These are phyloP conservation scores for Anguilla japonica DNA, from an alignment of 2,113 vertebrate species.

Conservation along the genomic window DNA sequence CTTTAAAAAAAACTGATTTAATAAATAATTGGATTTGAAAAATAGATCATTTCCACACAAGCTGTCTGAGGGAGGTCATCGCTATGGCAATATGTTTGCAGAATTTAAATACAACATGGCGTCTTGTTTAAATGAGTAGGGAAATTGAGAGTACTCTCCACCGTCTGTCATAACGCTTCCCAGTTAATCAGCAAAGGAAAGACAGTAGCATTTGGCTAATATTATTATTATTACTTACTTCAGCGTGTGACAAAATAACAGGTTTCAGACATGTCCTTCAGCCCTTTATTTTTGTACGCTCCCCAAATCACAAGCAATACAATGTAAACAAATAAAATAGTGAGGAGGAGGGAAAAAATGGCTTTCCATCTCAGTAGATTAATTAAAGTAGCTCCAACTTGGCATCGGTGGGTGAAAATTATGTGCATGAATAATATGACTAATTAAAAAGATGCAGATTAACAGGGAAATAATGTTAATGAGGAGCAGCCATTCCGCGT, in stretches of 20 bases:
- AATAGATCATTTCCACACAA: background rate
- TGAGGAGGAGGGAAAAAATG: conserved; percentile 80
- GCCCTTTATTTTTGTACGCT: conserved; percentile 83
- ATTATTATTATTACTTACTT: conserved; percentile 59
- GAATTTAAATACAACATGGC: conserved; percentile 99
- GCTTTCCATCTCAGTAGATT: conserved; percentile 99
- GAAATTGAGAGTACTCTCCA: conserved; percentile 91
- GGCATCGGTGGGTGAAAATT: conserved; percentile 97
- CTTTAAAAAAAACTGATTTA: background rate
- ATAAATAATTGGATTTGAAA: background rate
- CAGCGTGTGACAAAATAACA: conserved; percentile 99
- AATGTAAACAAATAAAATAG: conserved; percentile 99
- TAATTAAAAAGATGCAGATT: conserved; percentile 99
- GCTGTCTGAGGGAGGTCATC: conserved; percentile 78
- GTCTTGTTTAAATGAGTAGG: conserved; percentile 99
- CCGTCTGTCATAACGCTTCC: conserved; percentile 99
- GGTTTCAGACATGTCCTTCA: conserved; percentile 98
- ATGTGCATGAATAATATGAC: conserved; percentile 99
- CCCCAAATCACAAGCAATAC: conserved; percentile 90
- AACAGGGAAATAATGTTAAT: conserved; percentile 99
- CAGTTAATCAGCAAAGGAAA: conserved; percentile 99
- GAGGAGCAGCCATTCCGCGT: conserved; percentile 98
- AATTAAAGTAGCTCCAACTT: conserved; percentile 99
- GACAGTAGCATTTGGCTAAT: conserved; percentile 96
- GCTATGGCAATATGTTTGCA: conserved; percentile 90